phyloP scores from a whole-genome alignment of 2,797 vertebrate species.

The Pseudochaenichthys georgianus region DNA sequence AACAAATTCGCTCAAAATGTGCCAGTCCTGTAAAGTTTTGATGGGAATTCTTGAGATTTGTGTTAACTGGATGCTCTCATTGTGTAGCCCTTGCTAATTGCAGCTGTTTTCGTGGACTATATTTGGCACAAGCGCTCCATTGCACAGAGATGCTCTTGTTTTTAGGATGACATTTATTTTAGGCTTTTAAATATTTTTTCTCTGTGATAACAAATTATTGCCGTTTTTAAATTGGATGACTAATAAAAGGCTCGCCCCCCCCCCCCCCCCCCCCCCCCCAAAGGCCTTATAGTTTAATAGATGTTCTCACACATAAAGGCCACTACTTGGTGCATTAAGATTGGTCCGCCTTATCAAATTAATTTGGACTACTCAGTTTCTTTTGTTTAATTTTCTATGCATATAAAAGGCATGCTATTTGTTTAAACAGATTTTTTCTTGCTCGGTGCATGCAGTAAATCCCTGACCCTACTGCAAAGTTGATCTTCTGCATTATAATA shows the following conservation, averaged over 20 bases:
- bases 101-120: slow-evolving; percentile 70
- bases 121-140: slow-evolving; percentile 44
- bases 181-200: slow-evolving; percentile 22
- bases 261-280: not conserved
- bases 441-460: slow-evolving; percentile 68
- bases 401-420: slow-evolving; percentile 39
- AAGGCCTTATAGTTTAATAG: slow-evolving; percentile 74
- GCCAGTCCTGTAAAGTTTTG: slow-evolving; percentile 59
- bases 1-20: slow-evolving; percentile 30
- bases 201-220: slow-evolving; percentile 47
- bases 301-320: slow-evolving; percentile 70
- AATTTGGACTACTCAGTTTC: slow-evolving; percentile 26
- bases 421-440: slow-evolving; percentile 44
- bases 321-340: slow-evolving; percentile 70
- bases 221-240: slow-evolving; percentile 50
- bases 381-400: slow-evolving; percentile 38
- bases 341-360: slow-evolving; percentile 62
- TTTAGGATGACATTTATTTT: slow-evolving; percentile 36
- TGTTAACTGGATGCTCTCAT: slow-evolving; percentile 36
- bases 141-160: slow-evolving; percentile 37
- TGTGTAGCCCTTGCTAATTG: slow-evolving; percentile 73
- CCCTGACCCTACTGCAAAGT: slow-evolving; percentile 73
- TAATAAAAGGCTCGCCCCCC: slow-evolving; percentile 52
- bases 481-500: slow-evolving; percentile 78
- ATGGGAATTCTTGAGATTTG: slow-evolving; percentile 39